Base-by-base conservation (phyloP, 2,797 vertebrate genomes). In the Gallirallus australis region DNA sequence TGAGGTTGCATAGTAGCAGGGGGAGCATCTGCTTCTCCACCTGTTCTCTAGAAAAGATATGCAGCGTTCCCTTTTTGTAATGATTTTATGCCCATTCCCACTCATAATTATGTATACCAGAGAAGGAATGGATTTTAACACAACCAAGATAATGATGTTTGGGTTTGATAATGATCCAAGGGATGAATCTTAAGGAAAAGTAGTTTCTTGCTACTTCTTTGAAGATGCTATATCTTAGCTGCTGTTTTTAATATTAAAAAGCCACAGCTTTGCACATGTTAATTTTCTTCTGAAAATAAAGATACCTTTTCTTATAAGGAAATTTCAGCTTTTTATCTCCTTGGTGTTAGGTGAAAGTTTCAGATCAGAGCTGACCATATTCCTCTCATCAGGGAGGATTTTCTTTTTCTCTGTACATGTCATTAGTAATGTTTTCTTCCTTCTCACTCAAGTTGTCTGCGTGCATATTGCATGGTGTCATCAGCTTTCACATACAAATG, bases 191-290 rank as follows among this genome's bases (percentile, higher is more conserved):
- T 64, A 84, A 96, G 54, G 75, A 89, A 48, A 70, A 77, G 13
- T 3, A 88, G 9, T 33, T 17, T 86, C 33, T 77, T 57, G 71
- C 39, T 85, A 40, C 19, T 92, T 52, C 65, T 61, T 60, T 27
- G 42, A 92, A 48, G 76, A 57, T 71, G 65, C 53, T 40, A 69
- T 48, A 70, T 94, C 52, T 70, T 90, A 86, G 27, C n/a, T 79
- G 17, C 30, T 88, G 73, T 80, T 95, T 96, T 94, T 96, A 80
- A 82, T 69, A 79, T 68, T 33, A 88, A 92, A 78, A 69, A 31
- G 37, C 47, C 40, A 86, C 31, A 35, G 88, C 75, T 94, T 90
- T 94, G 70, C 83, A 86, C 56, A 4, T 56, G 6, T 31, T 86
- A 2, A 50, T 50, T 50, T 50, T 27, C 23, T 61, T 42, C 30